Evolutionary conservation across 2,113 vertebrate species (phyloP), one percentile per base, ranked within the genome.

Genomic region (Bubo blakistoni): DNA sequence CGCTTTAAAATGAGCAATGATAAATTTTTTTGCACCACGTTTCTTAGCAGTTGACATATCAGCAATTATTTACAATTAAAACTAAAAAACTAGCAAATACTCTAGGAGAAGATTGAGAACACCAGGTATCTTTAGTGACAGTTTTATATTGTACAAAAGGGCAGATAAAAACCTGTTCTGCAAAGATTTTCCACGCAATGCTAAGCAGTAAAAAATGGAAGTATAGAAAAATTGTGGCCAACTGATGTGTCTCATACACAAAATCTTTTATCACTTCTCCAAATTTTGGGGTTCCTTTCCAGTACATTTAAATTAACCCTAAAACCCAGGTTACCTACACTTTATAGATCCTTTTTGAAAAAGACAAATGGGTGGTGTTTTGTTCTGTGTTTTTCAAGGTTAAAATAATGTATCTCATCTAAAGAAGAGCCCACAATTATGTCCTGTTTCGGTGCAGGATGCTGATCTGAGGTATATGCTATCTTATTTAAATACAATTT

Each of bases 1-100:
- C 36, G 66, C 95, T 96, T 97, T 96, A 87, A 93, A 90, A 96
- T 96, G 91, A 95, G 96, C 86, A 95, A 94, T 19, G 83, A 94
- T 8, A 49, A 65, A 30, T 58, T 85, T 89, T 57, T 94, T 61
- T 74, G 81, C 88, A 74, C 81, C 90, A 63, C 30, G 92, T 90
- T 73, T 87, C 88, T 83, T 69, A 84, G 65, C 77, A 82, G 76
- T 7, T 94, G 61, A 94, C 70, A 16, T 69, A 70, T 20, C 13
- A 94, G 46, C n/a, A 89, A 80, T 67, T 92, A 86, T 47, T 86
- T 94, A 40, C 81, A 55, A 63, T 46, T 88, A 62, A 65, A 89
- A 59, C 18, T 46, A 2, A 7, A 49, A 67, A 58, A 17, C 14
- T 34, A 90, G 81, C 62, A 73, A 88, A 84, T 59, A 36, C 29